A percentile compares a stretch with the other conserved stretches of the same genome.
These are phyloP conservation scores for Seladonia tumulorum DNA, from an alignment of 2,888 invertebrate genomes.

Conservation along the genomic window DNA sequence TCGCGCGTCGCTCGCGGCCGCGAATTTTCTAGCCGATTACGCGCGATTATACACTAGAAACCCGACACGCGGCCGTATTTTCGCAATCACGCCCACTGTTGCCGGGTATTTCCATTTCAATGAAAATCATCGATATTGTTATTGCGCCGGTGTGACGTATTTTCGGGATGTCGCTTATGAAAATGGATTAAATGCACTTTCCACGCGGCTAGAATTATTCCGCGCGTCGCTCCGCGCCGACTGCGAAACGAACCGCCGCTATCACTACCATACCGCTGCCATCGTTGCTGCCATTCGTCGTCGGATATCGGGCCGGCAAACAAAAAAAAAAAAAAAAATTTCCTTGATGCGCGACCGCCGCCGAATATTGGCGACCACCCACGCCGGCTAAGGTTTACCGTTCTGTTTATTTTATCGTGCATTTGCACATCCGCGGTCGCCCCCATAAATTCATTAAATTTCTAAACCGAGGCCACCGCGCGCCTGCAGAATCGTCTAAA, in stretches of 20 bases:
- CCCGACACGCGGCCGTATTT: slow-evolving; percentile 51
- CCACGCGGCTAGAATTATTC: slow-evolving; percentile 48
- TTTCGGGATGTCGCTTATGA: slow-evolving; percentile 61
- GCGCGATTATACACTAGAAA: slow-evolving; percentile 41
- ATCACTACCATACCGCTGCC: neutral
- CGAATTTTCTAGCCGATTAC: slow-evolving; percentile 62
- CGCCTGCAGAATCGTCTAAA: neutral
- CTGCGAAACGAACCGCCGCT: neutral
- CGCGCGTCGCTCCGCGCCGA: neutral
- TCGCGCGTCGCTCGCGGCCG: neutral
- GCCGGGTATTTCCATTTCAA: slow-evolving; percentile 65
- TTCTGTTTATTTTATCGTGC: neutral
- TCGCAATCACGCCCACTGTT: slow-evolving; percentile 59
- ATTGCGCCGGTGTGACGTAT: slow-evolving; percentile 46
- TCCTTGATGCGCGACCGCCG: neutral
- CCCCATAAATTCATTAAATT: neutral
- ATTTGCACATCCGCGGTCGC: neutral
- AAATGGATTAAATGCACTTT: slow-evolving; percentile 67
- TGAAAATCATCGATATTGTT: slow-evolving; percentile 74
- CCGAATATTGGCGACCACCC: neutral
- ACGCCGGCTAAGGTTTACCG: neutral
- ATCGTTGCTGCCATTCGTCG: neutral
- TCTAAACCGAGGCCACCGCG: neutral
- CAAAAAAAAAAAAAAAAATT: neutral
- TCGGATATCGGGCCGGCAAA: neutral